These are phyloP conservation scores for Pantelozetes paolii DNA, from an alignment of 2,888 invertebrate species.

Conservation along the genomic window DNA sequence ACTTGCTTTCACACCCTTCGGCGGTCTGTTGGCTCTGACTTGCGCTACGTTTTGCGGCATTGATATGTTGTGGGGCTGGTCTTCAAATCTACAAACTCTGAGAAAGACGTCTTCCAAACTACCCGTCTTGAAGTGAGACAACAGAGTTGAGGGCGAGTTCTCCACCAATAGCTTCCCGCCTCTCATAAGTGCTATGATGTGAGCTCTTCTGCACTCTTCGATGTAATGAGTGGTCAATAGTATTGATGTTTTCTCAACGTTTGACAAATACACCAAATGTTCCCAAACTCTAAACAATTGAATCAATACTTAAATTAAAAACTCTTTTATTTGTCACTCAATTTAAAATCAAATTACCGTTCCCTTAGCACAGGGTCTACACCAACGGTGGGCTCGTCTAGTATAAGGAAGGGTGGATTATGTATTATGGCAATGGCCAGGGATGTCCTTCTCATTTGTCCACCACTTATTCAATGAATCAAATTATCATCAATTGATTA, in stretches of 20 bases:
- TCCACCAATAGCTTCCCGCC: conserved; percentile 12
- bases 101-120: conserved; percentile 16
- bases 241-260: background rate
- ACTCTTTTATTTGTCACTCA: background rate
- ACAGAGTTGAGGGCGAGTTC: background rate
- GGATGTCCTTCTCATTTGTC: background rate
- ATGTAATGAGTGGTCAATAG: conserved; percentile 29
- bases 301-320: background rate
- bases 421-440: background rate
- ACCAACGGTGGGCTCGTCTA: conserved; percentile 16
- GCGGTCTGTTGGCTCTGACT: background rate
- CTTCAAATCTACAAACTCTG: background rate
- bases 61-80: background rate
- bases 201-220: conserved; percentile 3
- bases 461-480: background rate
- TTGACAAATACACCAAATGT: background rate
- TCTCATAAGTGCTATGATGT: conserved; percentile 3
- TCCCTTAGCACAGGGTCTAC: conserved; percentile 5
- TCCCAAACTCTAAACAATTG: background rate
- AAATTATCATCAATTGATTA: background rate
- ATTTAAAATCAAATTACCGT: background rate
- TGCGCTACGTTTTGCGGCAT: background rate
- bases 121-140: background rate
- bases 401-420: background rate
- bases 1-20: background rate